phyloP scores from a whole-genome alignment of 2,113 vertebrate species.

The Oncorhynchus clarkii region DNA sequence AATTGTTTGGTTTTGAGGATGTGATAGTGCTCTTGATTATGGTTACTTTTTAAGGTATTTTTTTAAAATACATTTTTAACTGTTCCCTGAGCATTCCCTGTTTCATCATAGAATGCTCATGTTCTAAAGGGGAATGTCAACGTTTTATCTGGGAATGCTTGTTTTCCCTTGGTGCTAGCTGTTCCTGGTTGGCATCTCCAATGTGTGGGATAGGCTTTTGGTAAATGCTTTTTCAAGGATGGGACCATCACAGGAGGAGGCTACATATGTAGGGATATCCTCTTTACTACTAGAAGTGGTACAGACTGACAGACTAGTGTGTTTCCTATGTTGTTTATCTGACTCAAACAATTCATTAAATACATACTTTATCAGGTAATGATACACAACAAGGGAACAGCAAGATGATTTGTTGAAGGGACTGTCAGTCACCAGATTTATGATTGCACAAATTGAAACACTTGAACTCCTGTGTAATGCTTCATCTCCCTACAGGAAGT shows the following conservation, averaged over 20 bases:
- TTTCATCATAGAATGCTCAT: neutral
- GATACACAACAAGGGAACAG: neutral
- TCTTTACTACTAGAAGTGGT: neutral
- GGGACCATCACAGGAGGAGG: too few species aligned
- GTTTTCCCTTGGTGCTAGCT: too few species aligned
- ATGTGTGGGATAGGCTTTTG: neutral
- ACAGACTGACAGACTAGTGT: neutral
- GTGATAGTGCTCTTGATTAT: too few species aligned
- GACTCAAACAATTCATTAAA: neutral
- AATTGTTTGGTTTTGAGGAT: too few species aligned
- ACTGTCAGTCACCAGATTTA: constrained; percentile 8
- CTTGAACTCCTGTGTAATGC: constrained; percentile 4
- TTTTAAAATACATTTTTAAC: too few species aligned
- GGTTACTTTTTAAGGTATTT: too few species aligned
- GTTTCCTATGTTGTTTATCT: neutral
- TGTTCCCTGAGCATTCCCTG: too few species aligned
- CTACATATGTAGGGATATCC: neutral
- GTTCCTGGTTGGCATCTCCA: neutral
- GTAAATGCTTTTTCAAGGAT: neutral
- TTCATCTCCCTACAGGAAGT: constrained; percentile 18
- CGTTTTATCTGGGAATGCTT: neutral
- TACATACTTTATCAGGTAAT: neutral
- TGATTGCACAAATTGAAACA: constrained; percentile 25
- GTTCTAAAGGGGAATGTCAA: neutral
- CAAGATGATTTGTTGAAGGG: neutral